phyloP scores from a whole-genome alignment of 2,888 invertebrate species.

The Oeneis ivallda region DNA sequence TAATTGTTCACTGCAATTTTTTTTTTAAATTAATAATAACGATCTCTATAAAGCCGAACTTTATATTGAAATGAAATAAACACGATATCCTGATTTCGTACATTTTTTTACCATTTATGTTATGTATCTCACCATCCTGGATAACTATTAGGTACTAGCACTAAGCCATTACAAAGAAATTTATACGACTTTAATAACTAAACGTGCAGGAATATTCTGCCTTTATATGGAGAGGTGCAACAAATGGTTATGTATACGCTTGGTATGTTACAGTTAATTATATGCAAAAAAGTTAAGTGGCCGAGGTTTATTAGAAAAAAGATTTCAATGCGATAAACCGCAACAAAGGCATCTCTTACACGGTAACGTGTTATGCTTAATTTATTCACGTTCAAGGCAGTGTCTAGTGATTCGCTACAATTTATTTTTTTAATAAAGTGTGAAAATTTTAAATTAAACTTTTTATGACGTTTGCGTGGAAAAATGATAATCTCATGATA shows the following conservation, averaged over 20 bases:
- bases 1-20: too few species aligned
- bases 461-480: neutral
- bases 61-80: too few species aligned
- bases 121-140: too few species aligned
- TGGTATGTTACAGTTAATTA: conserved; percentile 12
- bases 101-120: too few species aligned
- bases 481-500: conserved; percentile 9
- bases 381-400: conserved; percentile 41
- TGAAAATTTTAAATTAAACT: conserved; percentile 4
- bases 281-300: conserved; percentile 18
- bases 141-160: too few species aligned
- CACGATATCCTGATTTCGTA: too few species aligned
- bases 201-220: neutral
- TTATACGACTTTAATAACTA: neutral
- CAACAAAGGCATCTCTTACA: conserved; percentile 45
- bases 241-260: neutral
- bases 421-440: conserved; percentile 6
- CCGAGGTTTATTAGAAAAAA: conserved; percentile 46
- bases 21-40: too few species aligned
- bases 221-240: neutral
- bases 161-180: neutral
- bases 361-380: conserved; percentile 59
- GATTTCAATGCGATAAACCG: conserved; percentile 48
- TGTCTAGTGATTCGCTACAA: neutral
- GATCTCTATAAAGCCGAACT: too few species aligned